phyloP scores from a whole-genome alignment of 1,140 invertebrate genomes.

The Tachypleus tridentatus region DNA sequence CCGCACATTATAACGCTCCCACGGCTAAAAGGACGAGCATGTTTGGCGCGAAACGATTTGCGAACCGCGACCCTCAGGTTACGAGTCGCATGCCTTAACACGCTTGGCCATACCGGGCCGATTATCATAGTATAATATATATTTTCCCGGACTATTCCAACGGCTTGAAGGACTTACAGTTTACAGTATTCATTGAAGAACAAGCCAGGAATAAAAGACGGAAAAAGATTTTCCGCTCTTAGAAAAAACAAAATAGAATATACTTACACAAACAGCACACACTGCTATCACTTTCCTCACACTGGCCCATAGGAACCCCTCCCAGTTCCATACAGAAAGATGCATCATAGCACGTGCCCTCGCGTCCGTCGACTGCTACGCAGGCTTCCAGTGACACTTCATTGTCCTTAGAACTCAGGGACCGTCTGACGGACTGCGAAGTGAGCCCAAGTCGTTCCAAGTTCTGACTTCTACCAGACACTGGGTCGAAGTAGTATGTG shows the following conservation, averaged over 20 bases:
- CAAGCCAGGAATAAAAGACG: too few relatives aligned
- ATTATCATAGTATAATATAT: too few relatives aligned
- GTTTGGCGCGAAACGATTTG: too few relatives aligned
- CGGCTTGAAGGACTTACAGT: too few relatives aligned
- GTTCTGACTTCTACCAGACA: background rate
- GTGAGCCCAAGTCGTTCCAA: background rate
- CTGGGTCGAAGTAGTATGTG: background rate
- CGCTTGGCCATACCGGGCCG: too few relatives aligned
- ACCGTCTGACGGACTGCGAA: background rate
- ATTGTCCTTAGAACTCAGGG: background rate
- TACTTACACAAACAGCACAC: constrained; percentile 28
- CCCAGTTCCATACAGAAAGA: constrained; percentile 20
- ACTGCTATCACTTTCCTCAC: constrained; percentile 9
- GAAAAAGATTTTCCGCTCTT: too few relatives aligned
- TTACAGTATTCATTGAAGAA: too few relatives aligned
- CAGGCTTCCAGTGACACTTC: constrained; percentile 7
- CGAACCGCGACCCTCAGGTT: too few relatives aligned
- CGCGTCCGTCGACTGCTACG: constrained; percentile 19
- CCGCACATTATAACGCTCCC: too few relatives aligned
- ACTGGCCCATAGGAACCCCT: constrained; percentile 25
- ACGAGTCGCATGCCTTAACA: too few relatives aligned
- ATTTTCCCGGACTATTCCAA: too few relatives aligned
- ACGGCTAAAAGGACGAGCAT: too few relatives aligned
- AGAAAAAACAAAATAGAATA: background rate
- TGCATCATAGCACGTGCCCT: constrained; percentile 25